Base-by-base conservation (phyloP, 2,888 invertebrate genomes). In the Noctua janthina region DNA sequence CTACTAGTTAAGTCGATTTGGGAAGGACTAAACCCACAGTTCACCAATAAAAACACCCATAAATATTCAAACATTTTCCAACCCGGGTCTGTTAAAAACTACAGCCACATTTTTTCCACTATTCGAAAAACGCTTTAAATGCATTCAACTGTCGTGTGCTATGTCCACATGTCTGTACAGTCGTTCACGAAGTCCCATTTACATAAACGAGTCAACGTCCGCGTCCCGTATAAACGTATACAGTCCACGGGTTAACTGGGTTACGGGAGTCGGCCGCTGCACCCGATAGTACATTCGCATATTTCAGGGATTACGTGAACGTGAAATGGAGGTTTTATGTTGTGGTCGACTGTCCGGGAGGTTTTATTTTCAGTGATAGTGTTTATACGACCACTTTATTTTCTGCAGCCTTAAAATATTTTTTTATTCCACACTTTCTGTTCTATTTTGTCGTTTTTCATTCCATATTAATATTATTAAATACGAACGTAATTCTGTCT, bases 221-320 rank as follows among this genome's bases (percentile, higher is more conserved):
- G 67, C 81, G 85, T 76, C 81, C 84, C 76, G 83, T 84, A 67
- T 81, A 87, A 87, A 81, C 72, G 83, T 85, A 64, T 83, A 86
- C 88, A 82, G 86, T 76, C 80, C 83, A 86, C 76, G 70, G 81
- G 77, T 72, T 87, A 90, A 87, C 85, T 91, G 74, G 90, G 89
- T 90, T 90, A 89, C 72, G 80, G 81, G 75, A 80, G 74, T 67
- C 81, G 84, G 69, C 79, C 77, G 75, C 72, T 83, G 82, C 83
- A 83, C 81, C 75, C 79, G 85, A 64, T 39, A 69, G 72, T 74
- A 80, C 64, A 80, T 54, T 62, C 84, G 76, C 78, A 88, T 84
- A 88, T 86, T 86, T 81, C 83, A 86, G 78, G 77, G 68, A 80
- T 71, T 67, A 77, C 6, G 62, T 11, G 46, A 56, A 62, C 43